These are phyloP conservation scores for Boulengeromyrus knoepffleri DNA, from an alignment of 2,113 vertebrate genomes.

Conservation along the genomic window DNA sequence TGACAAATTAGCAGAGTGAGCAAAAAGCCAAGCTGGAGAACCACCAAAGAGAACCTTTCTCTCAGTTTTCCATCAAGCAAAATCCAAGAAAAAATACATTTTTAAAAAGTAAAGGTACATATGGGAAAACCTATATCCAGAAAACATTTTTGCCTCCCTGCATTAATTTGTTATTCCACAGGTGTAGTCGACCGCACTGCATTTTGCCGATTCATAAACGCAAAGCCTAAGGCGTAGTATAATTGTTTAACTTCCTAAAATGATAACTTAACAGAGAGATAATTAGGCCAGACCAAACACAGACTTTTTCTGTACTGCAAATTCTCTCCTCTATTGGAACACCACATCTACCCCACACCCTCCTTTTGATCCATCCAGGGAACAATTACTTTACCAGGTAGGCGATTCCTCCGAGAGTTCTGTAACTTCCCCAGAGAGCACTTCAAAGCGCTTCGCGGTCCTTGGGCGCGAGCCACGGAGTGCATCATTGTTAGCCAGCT, in stretches of 20 bases:
- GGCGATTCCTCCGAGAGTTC: constrained; percentile 37
- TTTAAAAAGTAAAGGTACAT: constrained; percentile 25
- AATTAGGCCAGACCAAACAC: constrained; percentile 55
- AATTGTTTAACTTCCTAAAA: constrained; percentile 50
- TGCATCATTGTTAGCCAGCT: constrained; percentile 42
- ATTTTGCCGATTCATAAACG: constrained; percentile 53
- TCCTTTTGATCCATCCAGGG: constrained; percentile 45
- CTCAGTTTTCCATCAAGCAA: constrained; percentile 26
- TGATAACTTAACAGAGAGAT: constrained; percentile 40
- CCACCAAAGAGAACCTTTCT: background rate
- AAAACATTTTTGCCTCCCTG: constrained; percentile 35
- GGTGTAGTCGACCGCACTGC: constrained; percentile 39
- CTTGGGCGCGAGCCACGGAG: constrained; percentile 43
- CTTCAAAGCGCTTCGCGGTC: constrained; percentile 45
- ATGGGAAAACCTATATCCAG: constrained; percentile 42
- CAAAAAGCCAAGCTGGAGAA: constrained; percentile 2
- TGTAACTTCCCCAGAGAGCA: constrained; percentile 37
- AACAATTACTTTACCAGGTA: constrained; percentile 36
- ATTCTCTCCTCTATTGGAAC: constrained; percentile 20
- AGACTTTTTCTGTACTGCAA: constrained; percentile 48
- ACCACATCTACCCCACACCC: constrained; percentile 51
- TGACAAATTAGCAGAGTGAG: constrained; percentile 16
- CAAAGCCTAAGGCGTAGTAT: constrained; percentile 55
- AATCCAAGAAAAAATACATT: constrained; percentile 17
- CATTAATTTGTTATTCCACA: constrained; percentile 51